Conservation (phyloP, 2,888 invertebrate genomes). For the Rotaria sp. region DNA sequence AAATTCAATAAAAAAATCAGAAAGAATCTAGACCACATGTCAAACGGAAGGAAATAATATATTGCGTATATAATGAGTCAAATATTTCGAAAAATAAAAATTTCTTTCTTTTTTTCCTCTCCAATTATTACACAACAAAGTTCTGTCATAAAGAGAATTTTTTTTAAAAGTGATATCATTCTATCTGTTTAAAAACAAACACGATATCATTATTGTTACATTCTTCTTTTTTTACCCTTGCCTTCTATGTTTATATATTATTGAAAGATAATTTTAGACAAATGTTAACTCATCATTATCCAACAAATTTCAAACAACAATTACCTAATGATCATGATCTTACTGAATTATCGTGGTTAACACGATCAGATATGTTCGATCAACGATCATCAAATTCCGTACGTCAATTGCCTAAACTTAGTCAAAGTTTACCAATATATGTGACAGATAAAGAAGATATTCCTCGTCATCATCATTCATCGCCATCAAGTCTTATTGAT, state of each 20-base stretch:
- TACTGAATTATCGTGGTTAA: slow-evolving; percentile 21
- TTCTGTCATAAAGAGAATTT: neutral
- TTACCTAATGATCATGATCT: neutral
- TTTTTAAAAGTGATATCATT: too few relatives aligned
- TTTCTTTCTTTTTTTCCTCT: neutral
- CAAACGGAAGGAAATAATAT: neutral
- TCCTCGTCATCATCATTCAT: neutral
- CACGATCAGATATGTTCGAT: neutral
- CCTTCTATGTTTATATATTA: neutral
- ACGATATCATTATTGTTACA: neutral
- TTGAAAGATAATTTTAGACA: neutral
- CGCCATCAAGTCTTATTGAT: neutral
- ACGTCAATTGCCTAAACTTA: neutral
- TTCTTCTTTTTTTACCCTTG: neutral
- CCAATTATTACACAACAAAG: neutral
- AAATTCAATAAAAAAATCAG: neutral
- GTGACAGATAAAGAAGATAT: neutral
- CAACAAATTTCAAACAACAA: neutral
- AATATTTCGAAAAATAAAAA: neutral
- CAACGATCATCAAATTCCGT: neutral
- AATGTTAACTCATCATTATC: neutral
- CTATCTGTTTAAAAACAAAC: neutral
- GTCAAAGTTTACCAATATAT: neutral
- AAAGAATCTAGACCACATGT: neutral
- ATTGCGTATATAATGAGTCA: neutral